A percentile compares a stretch with the other conserved stretches of the same genome.
These are phyloP conservation scores for Heliocidaris erythrogramma DNA, from an alignment of 35 echinoderm and acorn worm species.

Conservation along the genomic window DNA sequence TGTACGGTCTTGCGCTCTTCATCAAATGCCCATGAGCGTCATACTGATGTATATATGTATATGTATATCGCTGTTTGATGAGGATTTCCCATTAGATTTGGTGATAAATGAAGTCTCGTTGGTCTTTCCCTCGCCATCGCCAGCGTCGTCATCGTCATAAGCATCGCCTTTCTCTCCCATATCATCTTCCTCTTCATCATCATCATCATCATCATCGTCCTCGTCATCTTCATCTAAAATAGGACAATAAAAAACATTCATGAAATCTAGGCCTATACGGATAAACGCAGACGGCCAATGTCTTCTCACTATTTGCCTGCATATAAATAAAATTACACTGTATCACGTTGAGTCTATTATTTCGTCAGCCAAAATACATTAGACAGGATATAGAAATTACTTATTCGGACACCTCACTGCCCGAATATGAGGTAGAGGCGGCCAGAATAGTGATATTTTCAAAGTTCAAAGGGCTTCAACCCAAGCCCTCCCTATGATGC, in stretches of 20 bases:
- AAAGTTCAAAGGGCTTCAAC: no score
- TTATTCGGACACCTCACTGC: no score
- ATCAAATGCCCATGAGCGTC: constrained; percentile 72
- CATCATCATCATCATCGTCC: constrained; percentile 27
- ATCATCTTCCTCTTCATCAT: background rate
- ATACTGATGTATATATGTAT: background rate
- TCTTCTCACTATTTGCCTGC: no score
- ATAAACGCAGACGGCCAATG: no score
- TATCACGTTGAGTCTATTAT: no score
- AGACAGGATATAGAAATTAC: no score
- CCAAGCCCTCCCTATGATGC: no score
- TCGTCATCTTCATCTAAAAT: background rate
- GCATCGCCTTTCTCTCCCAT: background rate
- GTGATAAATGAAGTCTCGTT: background rate
- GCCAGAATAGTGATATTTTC: no score
- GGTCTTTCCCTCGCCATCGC: background rate
- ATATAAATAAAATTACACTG: no score
- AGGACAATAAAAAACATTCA: background rate
- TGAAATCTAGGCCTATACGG: no score
- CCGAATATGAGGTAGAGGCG: no score
- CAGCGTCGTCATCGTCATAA: background rate
- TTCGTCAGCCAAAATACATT: no score
- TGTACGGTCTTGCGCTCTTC: constrained; percentile 59
- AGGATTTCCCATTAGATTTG: background rate
- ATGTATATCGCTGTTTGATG: background rate